A percentile compares a stretch with the other conserved stretches of the same genome.
phyloP scores from a whole-genome alignment of 2,888 invertebrate species.

The Calameuta idolon region DNA sequence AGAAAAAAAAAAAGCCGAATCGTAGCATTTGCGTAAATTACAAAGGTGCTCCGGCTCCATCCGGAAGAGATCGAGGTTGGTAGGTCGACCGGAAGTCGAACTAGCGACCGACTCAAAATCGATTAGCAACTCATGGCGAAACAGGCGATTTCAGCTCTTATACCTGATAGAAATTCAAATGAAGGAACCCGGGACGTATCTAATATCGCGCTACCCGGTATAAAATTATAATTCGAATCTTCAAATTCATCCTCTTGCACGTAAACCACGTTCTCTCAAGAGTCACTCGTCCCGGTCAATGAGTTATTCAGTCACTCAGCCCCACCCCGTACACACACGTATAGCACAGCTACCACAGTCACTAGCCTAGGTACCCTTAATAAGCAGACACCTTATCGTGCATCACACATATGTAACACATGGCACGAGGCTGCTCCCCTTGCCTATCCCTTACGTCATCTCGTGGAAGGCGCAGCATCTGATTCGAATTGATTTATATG shows the following conservation, averaged over 20 bases:
- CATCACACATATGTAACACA: not conserved
- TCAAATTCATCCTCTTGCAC: not conserved
- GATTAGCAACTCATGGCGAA: not conserved
- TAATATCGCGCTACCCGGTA: too few relatives aligned
- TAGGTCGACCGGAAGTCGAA: not conserved
- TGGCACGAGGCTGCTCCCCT: not conserved
- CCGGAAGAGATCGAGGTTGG: not conserved
- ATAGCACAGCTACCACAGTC: not conserved
- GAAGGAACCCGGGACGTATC: not conserved
- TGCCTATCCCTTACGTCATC: not conserved
- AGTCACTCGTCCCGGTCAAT: not conserved
- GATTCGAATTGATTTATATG: slow-evolving; percentile 42
- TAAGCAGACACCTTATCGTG: slow-evolving; percentile 39
- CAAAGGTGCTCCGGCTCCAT: slow-evolving; percentile 23
- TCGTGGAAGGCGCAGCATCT: not conserved
- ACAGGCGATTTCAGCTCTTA: not conserved
- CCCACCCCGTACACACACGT: not conserved
- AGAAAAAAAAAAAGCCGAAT: slow-evolving; percentile 2
- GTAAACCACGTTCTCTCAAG: not conserved
- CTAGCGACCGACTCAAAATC: not conserved
- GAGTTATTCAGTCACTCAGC: too few relatives aligned
- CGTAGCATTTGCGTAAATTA: slow-evolving; percentile 29
- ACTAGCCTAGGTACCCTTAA: slow-evolving; percentile 31
- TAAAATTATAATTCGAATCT: not conserved
- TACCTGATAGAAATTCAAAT: not conserved